phyloP scores from a whole-genome alignment of 2,797 vertebrate species.

The Sebastes minor region DNA sequence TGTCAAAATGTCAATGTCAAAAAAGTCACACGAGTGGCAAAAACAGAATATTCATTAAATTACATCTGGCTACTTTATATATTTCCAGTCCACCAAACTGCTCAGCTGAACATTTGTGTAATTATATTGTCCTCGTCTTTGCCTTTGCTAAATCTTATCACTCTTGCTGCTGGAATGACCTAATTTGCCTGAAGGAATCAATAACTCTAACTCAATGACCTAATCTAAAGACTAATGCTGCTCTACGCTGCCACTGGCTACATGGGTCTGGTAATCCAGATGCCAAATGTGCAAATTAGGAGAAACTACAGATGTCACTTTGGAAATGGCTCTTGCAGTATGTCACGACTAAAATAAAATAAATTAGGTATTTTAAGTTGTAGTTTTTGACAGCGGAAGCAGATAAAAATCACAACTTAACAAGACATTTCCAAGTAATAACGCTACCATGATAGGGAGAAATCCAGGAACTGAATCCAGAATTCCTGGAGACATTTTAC shows the following conservation, averaged over 20 bases:
- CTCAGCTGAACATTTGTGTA: neutral
- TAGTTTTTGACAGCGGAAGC: neutral
- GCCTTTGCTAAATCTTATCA: neutral
- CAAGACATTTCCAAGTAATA: neutral
- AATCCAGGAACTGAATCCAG: neutral
- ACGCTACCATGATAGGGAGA: neutral
- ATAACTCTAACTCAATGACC: constrained; percentile 24
- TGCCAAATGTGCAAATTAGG: neutral
- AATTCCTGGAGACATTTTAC: neutral
- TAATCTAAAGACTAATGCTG: constrained; percentile 27
- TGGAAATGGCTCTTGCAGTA: neutral
- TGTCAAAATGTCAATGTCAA: neutral
- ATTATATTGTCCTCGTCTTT: constrained; percentile 8
- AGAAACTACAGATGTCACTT: neutral
- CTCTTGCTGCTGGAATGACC: constrained; percentile 8
- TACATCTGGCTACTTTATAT: neutral
- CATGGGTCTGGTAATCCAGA: constrained; percentile 1
- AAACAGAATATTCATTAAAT: neutral
- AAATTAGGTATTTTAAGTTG: neutral
- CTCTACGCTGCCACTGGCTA: constrained; percentile 1
- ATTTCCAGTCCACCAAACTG: neutral
- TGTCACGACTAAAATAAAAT: neutral
- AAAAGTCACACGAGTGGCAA: neutral
- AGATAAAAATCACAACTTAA: neutral
- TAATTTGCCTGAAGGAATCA: constrained; percentile 20